phyloP scores from a whole-genome alignment of 2,113 vertebrate species.

The Sinocyclocheilus anophthalmus region DNA sequence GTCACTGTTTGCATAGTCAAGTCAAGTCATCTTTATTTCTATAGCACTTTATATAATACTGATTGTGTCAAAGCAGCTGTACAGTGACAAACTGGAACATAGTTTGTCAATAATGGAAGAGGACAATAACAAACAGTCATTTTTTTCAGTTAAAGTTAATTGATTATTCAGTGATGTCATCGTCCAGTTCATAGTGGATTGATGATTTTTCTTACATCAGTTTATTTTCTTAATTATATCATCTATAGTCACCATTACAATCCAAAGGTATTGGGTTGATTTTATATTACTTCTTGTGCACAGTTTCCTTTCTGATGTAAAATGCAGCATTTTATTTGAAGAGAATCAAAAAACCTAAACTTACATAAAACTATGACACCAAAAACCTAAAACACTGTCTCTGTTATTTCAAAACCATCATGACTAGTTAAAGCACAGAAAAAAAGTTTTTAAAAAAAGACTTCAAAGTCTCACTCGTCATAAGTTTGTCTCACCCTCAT shows the following conservation, averaged over 20 bases:
- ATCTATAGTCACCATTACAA: too few relatives aligned
- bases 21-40: too few relatives aligned
- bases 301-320: not conserved
- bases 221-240: not conserved
- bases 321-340: not conserved
- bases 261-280: too few relatives aligned
- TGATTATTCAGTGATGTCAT: too few relatives aligned
- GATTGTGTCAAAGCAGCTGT: too few relatives aligned
- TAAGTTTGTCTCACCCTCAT: not conserved
- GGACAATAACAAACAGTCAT: too few relatives aligned
- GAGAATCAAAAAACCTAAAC: not conserved
- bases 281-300: not conserved
- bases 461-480: not conserved
- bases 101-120: too few relatives aligned
- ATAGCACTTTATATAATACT: too few relatives aligned
- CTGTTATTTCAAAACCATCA: not conserved
- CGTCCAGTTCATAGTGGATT: not conserved
- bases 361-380: not conserved
- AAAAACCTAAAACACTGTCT: not conserved
- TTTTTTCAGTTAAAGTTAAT: too few relatives aligned
- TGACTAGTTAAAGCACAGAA: not conserved
- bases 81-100: too few relatives aligned
- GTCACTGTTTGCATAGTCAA: not conserved
- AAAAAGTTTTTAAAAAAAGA: too few relatives aligned
- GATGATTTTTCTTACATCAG: not conserved